Evolutionary conservation across 2,797 vertebrate species (phyloP), one percentile per base, ranked within the genome.

Genomic region (Sebastes jordani): DNA sequence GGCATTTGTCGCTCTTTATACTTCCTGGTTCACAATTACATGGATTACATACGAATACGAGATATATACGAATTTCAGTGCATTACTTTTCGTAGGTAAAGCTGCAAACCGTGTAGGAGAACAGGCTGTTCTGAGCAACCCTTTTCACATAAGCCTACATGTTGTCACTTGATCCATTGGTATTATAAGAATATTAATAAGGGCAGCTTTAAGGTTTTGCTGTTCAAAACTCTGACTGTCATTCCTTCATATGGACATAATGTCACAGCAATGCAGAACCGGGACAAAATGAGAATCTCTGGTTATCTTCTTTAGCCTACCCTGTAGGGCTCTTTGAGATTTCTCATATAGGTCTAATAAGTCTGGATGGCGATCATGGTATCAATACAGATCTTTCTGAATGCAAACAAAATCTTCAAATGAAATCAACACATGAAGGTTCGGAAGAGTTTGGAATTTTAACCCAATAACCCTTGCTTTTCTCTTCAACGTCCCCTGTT

Each of bases 401-500:
- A 60, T 54, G 71, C 79, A 36, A 46, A 46, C 18, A 18, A 68
- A 54, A 61, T 55, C 65, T 46, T 23, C 16, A 61, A 36, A 85
- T 20, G 27, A 81, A 81, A 71, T 68, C 29, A 66, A 32, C 22
- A 72, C 23, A 8, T 20, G 23, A 70, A 69, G 13, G 30, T 84
- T 72, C 78, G 70, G 68, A 80, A 78, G 7, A 49, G 70, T 69
- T 42, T 49, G 56, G 29, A 59, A 61, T 80, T 72, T 60, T 63
- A 84, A 80, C 64, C 71, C 80, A 56, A 68, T 71, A 70, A 73
- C 42, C 42, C 81, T 76, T 76, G 74, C 20, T 82, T 85, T 83
- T 83, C 66, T 70, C 66, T 65, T 78, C 60, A 70, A 34, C 14
- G n/a, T 81, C 46, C 49, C 49, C 49, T n/a, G 49, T 22, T 86